Evolutionary conservation across 2,888 invertebrate species (phyloP), one percentile per base, ranked within the genome.

Genomic region (Dolomedes plantarius): DNA sequence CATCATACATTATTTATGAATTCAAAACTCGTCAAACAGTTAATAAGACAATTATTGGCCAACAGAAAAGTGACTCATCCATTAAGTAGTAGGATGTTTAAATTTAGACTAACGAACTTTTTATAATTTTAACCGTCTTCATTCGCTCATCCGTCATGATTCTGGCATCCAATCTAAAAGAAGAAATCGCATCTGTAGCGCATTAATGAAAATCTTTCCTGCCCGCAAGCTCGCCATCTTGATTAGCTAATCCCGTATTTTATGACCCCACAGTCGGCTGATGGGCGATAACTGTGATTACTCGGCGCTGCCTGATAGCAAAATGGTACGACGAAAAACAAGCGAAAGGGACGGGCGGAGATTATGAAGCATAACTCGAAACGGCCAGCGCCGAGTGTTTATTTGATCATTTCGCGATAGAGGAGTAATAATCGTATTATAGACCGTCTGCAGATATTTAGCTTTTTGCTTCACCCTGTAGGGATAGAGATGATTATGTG

Each of bases 171-270:
- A 46, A 46, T 2, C 46, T 2, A 46, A 46, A 16, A 16, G 16
- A 46, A 46, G 41, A 2, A 5, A 46, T 1, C 46, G 41, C 41
- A 13, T 46, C 41, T 46, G 41, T 46, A 46, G 6, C 6, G 41
- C 41, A 46, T 46, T 46, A 46, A 46, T 46, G 41, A 46, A 46
- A 46, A 46, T 46, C 41, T 46, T 16, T 46, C 16, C 36, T 41
- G 2, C 41, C 41, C 9, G 9, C 6, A 16, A 46, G 41, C 16
- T 46, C 41, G 16, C 41, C 41, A 46, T 46, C 41, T 46, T 46
- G 41, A 46, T 46, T 46, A 46, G 41, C 41, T 46, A 46, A 46
- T 46, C 41, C 41, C 16, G 41, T 46, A 46, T 46, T 46, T 46
- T 46, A 46, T 46, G 41, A 46, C 41, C 41, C 41, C 41, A n/a